These are phyloP conservation scores for Coremacera marginata DNA, from an alignment of 2,888 invertebrate species.

Conservation along the genomic window DNA sequence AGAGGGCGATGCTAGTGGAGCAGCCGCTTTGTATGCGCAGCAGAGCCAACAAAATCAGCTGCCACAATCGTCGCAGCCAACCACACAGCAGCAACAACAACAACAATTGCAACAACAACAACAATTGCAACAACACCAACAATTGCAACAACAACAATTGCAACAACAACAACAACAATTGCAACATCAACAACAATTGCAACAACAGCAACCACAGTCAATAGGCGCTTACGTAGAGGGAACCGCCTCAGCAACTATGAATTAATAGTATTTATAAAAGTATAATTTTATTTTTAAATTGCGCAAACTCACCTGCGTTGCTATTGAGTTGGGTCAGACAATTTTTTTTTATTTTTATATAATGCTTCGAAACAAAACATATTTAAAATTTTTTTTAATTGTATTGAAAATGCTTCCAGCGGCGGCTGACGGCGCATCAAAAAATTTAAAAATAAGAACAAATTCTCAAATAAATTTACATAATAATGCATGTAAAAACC, in stretches of 20 bases:
- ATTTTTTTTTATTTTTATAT: slow-evolving; percentile 61
- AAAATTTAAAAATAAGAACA: slow-evolving; percentile 20
- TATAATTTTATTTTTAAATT: slow-evolving; percentile 41
- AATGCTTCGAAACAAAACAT: slow-evolving; percentile 34
- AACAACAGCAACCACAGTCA: slow-evolving; percentile 44
- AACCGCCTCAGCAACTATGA: slow-evolving; percentile 52
- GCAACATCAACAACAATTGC: slow-evolving; percentile 47
- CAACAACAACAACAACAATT: slow-evolving; percentile 46
- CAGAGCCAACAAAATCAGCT: slow-evolving; percentile 45
- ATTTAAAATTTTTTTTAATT: slow-evolving; percentile 22
- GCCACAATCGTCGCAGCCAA: slow-evolving; percentile 26
- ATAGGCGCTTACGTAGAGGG: slow-evolving; percentile 40
- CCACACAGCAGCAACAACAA: slow-evolving; percentile 47
- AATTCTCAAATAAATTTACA: slow-evolving; percentile 30
- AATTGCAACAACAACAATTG: no score
- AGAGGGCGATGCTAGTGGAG: not conserved
- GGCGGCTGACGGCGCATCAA: slow-evolving; percentile 31
- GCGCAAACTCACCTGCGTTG: slow-evolving; percentile 35
- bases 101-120: slow-evolving; percentile 47
- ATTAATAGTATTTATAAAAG: slow-evolving; percentile 57
- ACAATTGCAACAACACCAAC: slow-evolving; percentile 46
- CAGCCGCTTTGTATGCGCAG: slow-evolving; percentile 58
- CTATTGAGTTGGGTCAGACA: slow-evolving; percentile 44
- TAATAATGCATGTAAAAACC: slow-evolving; percentile 22
- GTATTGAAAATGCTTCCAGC: slow-evolving; percentile 46